Conservation (phyloP, 1,140 invertebrate species). For the Goniozus legneri region DNA sequence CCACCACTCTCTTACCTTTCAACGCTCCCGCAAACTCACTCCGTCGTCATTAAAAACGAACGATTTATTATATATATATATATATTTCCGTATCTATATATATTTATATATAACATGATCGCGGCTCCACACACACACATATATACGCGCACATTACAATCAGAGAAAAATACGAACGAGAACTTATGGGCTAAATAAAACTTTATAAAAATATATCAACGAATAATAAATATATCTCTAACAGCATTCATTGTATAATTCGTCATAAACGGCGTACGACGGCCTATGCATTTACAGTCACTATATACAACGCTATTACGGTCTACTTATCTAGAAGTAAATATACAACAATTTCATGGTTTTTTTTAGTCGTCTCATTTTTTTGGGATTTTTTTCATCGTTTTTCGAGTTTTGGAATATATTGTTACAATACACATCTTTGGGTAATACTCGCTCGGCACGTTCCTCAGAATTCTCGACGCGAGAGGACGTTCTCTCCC, state of each 20-base stretch:
- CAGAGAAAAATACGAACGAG: conserved; percentile 29
- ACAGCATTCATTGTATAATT: conserved; percentile 44
- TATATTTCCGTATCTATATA: no score
- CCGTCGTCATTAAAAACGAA: no score
- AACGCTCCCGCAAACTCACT: no score
- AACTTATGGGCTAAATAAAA: conserved; percentile 49
- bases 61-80: no score
- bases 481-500: no score
- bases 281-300: conserved; percentile 40
- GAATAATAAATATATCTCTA: conserved; percentile 51
- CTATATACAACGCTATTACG: conserved; percentile 47
- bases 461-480: no score
- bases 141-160: conserved; percentile 8
- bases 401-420: neutral
- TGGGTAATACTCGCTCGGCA: neutral
- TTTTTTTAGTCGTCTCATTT: no score
- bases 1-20: no score
- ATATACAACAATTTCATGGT: conserved; percentile 44
- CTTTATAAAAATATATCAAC: conserved; percentile 54
- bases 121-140: no score
- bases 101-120: no score
- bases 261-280: conserved; percentile 31
- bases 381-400: conserved; percentile 6
- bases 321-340: conserved; percentile 34
- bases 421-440: neutral